Evolutionary conservation across 1,140 invertebrate species (phyloP), one percentile per base, ranked within the genome.

Genomic region (Thaumatotibia leucotreta): DNA sequence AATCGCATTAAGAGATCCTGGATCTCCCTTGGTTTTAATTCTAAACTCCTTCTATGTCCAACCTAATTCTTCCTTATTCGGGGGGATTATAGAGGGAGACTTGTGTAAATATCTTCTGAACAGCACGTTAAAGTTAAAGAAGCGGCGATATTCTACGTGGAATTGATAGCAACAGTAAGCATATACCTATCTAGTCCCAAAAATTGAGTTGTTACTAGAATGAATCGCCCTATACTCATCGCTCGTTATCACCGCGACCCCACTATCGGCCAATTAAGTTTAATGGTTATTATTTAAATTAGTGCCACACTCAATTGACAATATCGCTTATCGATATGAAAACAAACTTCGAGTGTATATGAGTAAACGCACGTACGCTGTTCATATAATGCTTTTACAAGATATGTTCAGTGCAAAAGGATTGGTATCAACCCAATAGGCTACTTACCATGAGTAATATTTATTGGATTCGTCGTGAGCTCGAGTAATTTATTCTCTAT

Each of bases 221-320:
- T 23, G 14, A 35, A 79, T 70, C 80, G 70, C 58, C 72, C 73
- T 80, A 67, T 80, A 73, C 50, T 67, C 14, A 10, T 75, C 73
- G 65, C 58, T 23, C 17, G 63, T 67, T 79, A 83, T 82, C 76
- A 27, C 4, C 32, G 23, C 63, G 74, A 67, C 64, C 67, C 54
- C 64, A 23, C 68, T 83, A 89, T 88, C 85, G 76, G 54, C 76
- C 84, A 89, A 89, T 89, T 89, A 87, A 87, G 78, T 88, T 84
- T 87, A 88, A 89, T 88, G 78, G 81, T 76, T 80, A 87, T 84
- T 64, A 88, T 87, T 89, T 86, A 87, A 89, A 89, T 89, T 89
- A 89, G 87, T 76, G 66, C 75, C 76, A 79, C 78, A 80, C 72
- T 75, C 75, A 74, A 77, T 82, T 82, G 79, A 84, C 77, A 80